A percentile compares a stretch with the other conserved stretches of the same genome.
Evolutionary conservation across 1,140 invertebrate species (phyloP).

Genomic region (Drosophila punjabiensis): DNA sequence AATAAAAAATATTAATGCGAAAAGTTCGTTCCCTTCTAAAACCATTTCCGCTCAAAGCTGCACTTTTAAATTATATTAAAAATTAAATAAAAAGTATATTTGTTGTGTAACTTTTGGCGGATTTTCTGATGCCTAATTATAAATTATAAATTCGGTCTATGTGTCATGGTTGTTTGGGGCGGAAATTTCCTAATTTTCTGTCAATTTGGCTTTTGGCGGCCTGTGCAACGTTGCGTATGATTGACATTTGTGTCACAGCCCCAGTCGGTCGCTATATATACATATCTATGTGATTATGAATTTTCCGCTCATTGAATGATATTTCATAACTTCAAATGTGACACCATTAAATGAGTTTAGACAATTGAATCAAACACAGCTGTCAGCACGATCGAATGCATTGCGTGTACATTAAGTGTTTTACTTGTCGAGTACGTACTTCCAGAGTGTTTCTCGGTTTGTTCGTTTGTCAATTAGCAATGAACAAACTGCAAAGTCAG

Average conservation of each 20-base stretch:
- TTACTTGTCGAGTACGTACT: constrained; percentile 12
- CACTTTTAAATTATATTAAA: neutral
- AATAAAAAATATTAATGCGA: neutral
- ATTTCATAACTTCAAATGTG: constrained; percentile 70
- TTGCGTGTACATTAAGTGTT: constrained; percentile 25
- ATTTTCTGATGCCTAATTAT: constrained; percentile 6
- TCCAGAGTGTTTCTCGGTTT: constrained; percentile 20
- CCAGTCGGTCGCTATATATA: constrained; percentile 2
- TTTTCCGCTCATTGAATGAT: constrained; percentile 58
- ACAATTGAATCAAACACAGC: constrained; percentile 59
- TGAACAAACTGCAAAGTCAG: constrained; percentile 52
- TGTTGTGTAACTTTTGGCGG: neutral
- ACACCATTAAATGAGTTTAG: constrained; percentile 65
- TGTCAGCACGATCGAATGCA: constrained; percentile 44
- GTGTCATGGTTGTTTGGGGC: constrained; percentile 34
- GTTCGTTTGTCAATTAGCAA: constrained; percentile 64
- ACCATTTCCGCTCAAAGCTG: constrained; percentile 4
- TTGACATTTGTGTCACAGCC: constrained; percentile 73
- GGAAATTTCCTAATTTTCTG: constrained; percentile 44
- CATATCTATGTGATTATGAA: constrained; percentile 37
- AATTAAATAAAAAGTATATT: neutral
- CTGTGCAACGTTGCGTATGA: constrained; percentile 79
- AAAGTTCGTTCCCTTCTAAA: constrained; percentile 10
- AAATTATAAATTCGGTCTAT: constrained; percentile 20
- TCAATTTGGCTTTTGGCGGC: constrained; percentile 36